Evolutionary conservation across 2,888 invertebrate genomes (phyloP).

Genomic region (Schizotus pectinicornis): DNA sequence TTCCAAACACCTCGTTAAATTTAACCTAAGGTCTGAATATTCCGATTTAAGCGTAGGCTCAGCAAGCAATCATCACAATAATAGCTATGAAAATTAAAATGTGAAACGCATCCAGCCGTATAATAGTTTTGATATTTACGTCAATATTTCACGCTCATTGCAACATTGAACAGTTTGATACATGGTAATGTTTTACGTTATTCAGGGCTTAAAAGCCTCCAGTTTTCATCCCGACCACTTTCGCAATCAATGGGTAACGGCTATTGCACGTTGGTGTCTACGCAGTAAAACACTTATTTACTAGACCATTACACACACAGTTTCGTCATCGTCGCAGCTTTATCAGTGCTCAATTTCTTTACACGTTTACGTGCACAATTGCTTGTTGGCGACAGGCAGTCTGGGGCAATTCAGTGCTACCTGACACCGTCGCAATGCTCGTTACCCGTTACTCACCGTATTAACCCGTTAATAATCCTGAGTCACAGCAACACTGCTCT

Average conservation of each 20-base stretch:
- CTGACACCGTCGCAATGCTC: conserved; percentile 8
- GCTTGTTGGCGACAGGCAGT: conserved; percentile 26
- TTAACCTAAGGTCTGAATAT: no score
- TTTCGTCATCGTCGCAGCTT: conserved; percentile 25
- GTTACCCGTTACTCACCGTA: no score
- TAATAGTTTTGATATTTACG: no score
- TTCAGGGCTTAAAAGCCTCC: not conserved
- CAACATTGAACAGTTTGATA: not conserved
- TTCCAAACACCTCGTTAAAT: no score
- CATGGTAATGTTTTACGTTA: not conserved
- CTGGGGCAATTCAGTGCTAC: conserved; percentile 13
- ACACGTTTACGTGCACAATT: conserved; percentile 14
- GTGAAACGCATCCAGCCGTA: no score
- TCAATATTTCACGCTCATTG: no score
- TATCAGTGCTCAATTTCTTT: conserved; percentile 27
- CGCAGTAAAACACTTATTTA: conserved; percentile 28
- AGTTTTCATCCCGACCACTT: conserved; percentile 9
- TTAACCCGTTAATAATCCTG: no score
- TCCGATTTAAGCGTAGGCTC: no score
- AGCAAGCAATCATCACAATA: no score
- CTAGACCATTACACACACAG: conserved; percentile 24
- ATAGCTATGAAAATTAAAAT: no score
- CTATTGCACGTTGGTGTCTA: conserved; percentile 8
- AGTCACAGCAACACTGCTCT: no score
- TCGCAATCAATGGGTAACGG: conserved; percentile 15